Conservation (phyloP, 1,140 invertebrate species). For the Cydia splendana region DNA sequence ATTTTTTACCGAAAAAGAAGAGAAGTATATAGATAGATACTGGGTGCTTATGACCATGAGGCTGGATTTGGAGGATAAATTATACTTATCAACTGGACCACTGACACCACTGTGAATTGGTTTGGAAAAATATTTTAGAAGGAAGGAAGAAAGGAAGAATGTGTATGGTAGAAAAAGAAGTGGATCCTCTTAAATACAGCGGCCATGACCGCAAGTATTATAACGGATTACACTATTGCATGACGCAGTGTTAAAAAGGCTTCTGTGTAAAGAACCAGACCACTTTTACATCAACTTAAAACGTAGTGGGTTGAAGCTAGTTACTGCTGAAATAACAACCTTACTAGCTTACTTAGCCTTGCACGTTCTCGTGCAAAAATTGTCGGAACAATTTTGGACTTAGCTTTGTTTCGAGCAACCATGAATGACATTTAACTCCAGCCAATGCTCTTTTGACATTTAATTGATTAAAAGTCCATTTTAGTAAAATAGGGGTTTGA, state of each 20-base stretch:
- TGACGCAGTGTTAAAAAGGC: not conserved
- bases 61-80: not conserved
- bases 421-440: not conserved
- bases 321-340: not conserved
- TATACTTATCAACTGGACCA: not conserved
- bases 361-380: too few relatives aligned
- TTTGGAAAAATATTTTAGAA: too few relatives aligned
- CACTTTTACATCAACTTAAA: not conserved
- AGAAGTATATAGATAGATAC: not conserved
- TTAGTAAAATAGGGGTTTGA: too few relatives aligned
- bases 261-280: not conserved
- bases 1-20: not conserved
- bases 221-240: slow-evolving; percentile 4
- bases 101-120: too few relatives aligned
- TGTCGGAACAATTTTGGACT: not conserved
- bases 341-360: too few relatives aligned
- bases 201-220: not conserved
- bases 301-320: not conserved
- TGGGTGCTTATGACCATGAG: not conserved
- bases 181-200: too few relatives aligned
- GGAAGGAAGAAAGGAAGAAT: too few relatives aligned
- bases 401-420: not conserved
- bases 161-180: too few relatives aligned
- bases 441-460: not conserved
- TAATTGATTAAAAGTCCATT: too few relatives aligned